Evolutionary conservation across 2,797 vertebrate species (phyloP), one percentile per base, ranked within the genome.

Genomic region (Pangasius krempfi): DNA sequence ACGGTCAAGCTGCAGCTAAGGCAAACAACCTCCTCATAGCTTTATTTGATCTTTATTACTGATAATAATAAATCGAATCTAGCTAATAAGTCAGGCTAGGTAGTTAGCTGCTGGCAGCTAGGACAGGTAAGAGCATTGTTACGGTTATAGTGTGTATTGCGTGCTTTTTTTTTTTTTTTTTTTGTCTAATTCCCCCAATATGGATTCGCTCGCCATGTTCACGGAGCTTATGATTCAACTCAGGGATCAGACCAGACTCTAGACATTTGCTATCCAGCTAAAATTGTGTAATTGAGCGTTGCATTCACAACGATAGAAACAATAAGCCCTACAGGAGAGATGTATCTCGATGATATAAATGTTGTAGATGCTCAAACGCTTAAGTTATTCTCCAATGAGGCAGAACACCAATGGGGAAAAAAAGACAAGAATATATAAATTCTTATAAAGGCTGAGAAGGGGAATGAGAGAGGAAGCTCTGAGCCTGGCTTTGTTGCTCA

Each of bases 381-480:
- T 2, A 68, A 62, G 70, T 33, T 60, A 44, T 68, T 80, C 25
- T 52, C 16, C 54, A 62, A 50, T 44, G 58, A 89, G 75, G 90
- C 52, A 58, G 81, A 40, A 68, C 37, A 30, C 27, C 62, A 33
- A 68, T 6, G 18, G 6, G 33, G 7, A 56, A 9, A 9, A 18
- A 33, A 10, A 14, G 12, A 47, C 14, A 66, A 27, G 62, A 83
- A 33, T 33, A 66, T 82, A 13, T 5, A 60, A 54, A 37, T 22
- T 1, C 79, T 60, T 81, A 25, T 18, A 33, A 79, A 54, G 1
- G 50, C n/a, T 37, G 78, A 80, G 10, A 76, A 14, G 10, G 22
- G 22, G 5, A 27, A 40, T 40, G 70, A 27, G 40, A 75, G 72
- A 10, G 20, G 22, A 20, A 70, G 60, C 22, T 27, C 27, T 0